Evolutionary conservation across 2,888 invertebrate genomes (phyloP), one percentile per base, ranked within the genome.

Genomic region (Muschampia plurimacula): DNA sequence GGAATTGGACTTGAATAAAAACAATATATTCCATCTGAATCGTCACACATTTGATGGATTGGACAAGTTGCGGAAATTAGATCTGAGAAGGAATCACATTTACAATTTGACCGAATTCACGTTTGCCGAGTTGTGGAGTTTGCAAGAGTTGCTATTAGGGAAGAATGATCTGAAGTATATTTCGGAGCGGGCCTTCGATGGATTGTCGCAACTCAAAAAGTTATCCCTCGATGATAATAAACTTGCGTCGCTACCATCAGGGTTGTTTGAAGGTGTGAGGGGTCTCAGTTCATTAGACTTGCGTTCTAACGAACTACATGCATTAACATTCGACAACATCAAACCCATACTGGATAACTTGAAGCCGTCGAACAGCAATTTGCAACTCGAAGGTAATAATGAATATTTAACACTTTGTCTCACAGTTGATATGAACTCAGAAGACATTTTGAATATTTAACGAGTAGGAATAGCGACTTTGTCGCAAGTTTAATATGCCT

Each of bases 1-100:
- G 69, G 97, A 97, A 82, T 93, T 99, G 79, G 97, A 98, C 88
- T 91, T 99, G 83, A 97, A 97, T 85, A 95, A 95, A 82, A 97
- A 97, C 92, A 96, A 96, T 84, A 96, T 98, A 79, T 95, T 95
- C 83, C 96, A 96, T 77, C 91, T 98, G 83, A 97, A 97, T 76
- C 95, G 96, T 75, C 96, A 97, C 83, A 97, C 96, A 76, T 98
- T 98, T 89, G 95, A 96, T 81, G 97, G 97, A 63, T 92, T 98
- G 85, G 96, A 96, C 65, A 96, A 96, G 86, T 93, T 98, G 78
- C 95, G 96, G 86, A 95, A 96, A 84, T 95, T 98, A 79, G 97
- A 97, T 89, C 91, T 98, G 78, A 96, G 96, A 76, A 95, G 95
- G 79, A 98, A 98, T 87, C 95, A 95, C 83, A 96, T 98, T 82